Evolutionary conservation across 2,888 invertebrate genomes (phyloP), one percentile per base, ranked within the genome.

Genomic region (Epinotia demarniana): DNA sequence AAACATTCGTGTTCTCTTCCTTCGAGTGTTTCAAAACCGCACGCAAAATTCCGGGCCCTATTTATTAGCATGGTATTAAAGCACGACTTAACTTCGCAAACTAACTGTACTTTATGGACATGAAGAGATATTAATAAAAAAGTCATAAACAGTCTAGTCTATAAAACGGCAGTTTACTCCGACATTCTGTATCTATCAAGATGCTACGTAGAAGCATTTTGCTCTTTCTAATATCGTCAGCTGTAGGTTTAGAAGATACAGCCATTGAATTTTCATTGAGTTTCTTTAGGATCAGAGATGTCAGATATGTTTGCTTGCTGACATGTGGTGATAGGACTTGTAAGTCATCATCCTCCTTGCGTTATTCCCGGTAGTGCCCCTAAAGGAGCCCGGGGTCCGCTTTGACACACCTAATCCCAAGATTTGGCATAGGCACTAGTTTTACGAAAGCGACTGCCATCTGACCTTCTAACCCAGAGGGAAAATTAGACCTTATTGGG

Each of bases 211-310:
- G 27, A 60, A 72, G 73, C 3, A 16, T 81, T 43, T 75, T 83
- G 19, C 18, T 73, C 0, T 43, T 80, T 8, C 23, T 81, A 16
- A 55, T 81, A 3, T 63, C 81, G 3, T n/a, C 75, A 0, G 75
- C 72, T 73, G 72, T 77, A 3, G 78, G 83, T 12, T 66, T 85
- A 3, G 63, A 79, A 8, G 61, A 75, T 16, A 74, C 76, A 6
- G 74, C 66, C 9, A 57, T 83, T 0, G 68, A 80, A 0, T 83
- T 88, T 53, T 77, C 82, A 12, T 23, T 85, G 5, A 82, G 86
- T 55, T 89, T 88, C 66, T 87, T 90, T 62, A 80, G 79, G 46
- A 78, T 80, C 6, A 82, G 83, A 74, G 71, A 84, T n/a, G 78
- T 84, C 0, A 84, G 80, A 19, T 81, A 77, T 64, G 18, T 87